Evolutionary conservation across 2,797 vertebrate species (phyloP), one percentile per base, ranked within the genome.

Genomic region (Acanthiza pusilla): DNA sequence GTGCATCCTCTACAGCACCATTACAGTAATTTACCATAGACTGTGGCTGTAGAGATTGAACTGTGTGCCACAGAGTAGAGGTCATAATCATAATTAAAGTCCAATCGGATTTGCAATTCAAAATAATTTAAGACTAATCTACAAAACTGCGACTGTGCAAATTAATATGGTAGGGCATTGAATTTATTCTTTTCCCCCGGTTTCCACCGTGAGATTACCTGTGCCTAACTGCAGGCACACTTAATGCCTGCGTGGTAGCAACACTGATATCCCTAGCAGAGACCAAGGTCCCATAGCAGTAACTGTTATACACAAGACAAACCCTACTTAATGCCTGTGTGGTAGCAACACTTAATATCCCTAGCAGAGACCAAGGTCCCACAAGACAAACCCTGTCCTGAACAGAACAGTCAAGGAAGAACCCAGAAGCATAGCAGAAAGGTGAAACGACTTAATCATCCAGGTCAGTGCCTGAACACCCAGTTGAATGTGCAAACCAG

Each of bases 51-150:
- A 54, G 18, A 93, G 79, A 72, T 55, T 42, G 89, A 87, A 75
- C 54, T n/a, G 17, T 47, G 23, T 61, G 75, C 40, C 78, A 62
- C 68, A 72, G 83, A 89, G n/a, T 50, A 89, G 61, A 88, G 76
- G 72, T 95, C 91, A 71, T 65, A 80, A 68, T 93, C 43, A 75
- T 93, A 94, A 85, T 85, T 85, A 91, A 85, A 88, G 38, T 58
- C 86, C 57, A 83, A 32, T 47, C 68, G 32, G 43, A 96, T 96
- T 96, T 91, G 91, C 62, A 96, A 89, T 91, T 96, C 85, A 95
- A 92, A 96, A 77, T 92, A 76, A 92, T 91, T 74, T 89, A 88
- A 88, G 78, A 89, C 58, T 91, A 85, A 94, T 94, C 81, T 96
- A 66, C 53, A 68, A 92, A 95, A 91, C 68, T 62, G 53, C 4